Evolutionary conservation across 2,888 invertebrate species (phyloP).

Genomic region (Callyntrura guangdongensis): DNA sequence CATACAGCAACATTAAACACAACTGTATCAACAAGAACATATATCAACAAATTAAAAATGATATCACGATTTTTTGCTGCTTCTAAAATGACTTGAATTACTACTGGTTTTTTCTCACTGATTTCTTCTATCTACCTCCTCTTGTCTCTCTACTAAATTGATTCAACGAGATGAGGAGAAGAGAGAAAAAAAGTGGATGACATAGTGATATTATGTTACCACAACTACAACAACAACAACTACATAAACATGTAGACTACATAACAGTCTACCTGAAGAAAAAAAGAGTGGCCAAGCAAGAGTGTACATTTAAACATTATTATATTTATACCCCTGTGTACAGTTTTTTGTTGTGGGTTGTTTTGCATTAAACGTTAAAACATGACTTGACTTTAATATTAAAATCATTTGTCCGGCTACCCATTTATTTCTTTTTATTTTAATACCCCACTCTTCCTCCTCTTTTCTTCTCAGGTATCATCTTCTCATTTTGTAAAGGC

Average conservation of each 20-base stretch:
- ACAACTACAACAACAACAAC: conserved; percentile 20
- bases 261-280: background rate
- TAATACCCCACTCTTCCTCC: background rate
- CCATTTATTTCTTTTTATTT: conserved; percentile 1
- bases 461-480: background rate
- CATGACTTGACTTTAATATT: conserved; percentile 28
- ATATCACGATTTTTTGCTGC: conserved; percentile 52
- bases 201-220: conserved; percentile 71
- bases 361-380: background rate
- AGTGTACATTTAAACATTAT: background rate
- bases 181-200: conserved; percentile 31
- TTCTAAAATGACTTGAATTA: conserved; percentile 73
- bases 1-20: background rate
- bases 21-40: conserved; percentile 27
- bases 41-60: conserved; percentile 75
- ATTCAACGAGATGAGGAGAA: conserved; percentile 35
- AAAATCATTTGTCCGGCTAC: conserved; percentile 37
- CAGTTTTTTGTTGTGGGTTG: background rate
- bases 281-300: conserved; percentile 32
- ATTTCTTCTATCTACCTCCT: background rate
- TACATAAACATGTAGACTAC: background rate
- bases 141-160: conserved; percentile 56
- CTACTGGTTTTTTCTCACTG: conserved; percentile 68
- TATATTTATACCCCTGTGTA: background rate
- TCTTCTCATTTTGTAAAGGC: conserved; percentile 2